Conservation (phyloP, 2,113 vertebrate genomes). For the Cathartes aura region DNA sequence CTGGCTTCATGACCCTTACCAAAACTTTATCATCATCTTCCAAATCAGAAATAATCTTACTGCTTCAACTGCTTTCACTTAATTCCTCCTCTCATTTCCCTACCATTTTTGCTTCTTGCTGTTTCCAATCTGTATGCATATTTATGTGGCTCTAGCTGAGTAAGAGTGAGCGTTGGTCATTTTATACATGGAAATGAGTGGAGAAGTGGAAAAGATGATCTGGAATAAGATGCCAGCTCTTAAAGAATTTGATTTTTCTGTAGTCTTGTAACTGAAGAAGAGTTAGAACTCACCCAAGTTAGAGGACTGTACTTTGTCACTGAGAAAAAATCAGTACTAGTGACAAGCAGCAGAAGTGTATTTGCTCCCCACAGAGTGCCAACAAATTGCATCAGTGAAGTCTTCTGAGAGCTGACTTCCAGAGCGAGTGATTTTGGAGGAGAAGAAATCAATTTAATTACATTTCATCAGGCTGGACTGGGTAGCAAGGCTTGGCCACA, state of each 20-base stretch:
- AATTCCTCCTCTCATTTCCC: not conserved
- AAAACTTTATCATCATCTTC: not conserved
- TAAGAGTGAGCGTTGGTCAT: not conserved
- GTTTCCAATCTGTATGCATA: not conserved
- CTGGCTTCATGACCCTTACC: not conserved
- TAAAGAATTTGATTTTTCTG: not conserved
- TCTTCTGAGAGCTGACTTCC: not conserved
- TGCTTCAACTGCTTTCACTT: not conserved
- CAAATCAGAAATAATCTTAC: not conserved
- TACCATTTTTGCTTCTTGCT: not conserved
- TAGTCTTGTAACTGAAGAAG: not conserved
- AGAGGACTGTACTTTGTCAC: not conserved
- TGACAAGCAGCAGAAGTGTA: not conserved
- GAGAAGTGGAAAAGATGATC: not conserved
- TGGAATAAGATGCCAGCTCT: not conserved
- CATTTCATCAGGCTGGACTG: not conserved
- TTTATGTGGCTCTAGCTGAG: not conserved
- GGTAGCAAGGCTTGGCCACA: not conserved
- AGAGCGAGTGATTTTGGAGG: not conserved
- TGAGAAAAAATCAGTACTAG: not conserved
- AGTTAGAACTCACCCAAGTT: not conserved
- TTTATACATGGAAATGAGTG: not conserved
- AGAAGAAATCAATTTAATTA: not conserved
- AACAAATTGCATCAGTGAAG: not conserved
- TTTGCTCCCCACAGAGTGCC: not conserved